These are phyloP conservation scores for Hartigia nigra DNA, from an alignment of 2,888 invertebrate species.

Conservation along the genomic window DNA sequence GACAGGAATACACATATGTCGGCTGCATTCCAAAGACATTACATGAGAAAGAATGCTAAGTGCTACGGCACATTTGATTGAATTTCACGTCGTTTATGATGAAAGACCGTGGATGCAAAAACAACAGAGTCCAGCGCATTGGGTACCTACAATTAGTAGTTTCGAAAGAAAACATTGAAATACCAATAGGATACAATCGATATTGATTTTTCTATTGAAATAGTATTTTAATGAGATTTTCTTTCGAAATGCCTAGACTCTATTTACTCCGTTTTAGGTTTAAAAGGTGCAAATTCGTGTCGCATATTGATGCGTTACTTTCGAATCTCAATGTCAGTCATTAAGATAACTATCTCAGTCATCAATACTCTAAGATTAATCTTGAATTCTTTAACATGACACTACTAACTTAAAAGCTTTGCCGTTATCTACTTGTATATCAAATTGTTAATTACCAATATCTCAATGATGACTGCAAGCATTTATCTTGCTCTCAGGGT, in stretches of 20 bases:
- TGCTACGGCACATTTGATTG: not conserved
- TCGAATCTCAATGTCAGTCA: not conserved
- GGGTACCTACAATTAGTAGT: not conserved
- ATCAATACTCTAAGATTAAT: not conserved
- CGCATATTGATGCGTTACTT: not conserved
- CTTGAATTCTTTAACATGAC: not conserved
- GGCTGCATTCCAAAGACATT: not conserved
- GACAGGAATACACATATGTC: not conserved
- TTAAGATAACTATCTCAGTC: not conserved
- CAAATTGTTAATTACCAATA: not conserved
- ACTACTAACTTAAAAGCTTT: not conserved
- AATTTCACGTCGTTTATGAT: not conserved
- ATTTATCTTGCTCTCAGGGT: not conserved
- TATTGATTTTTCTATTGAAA: not conserved
- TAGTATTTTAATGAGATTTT: not conserved
- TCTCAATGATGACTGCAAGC: not conserved
- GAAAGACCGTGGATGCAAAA: not conserved
- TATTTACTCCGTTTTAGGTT: not conserved
- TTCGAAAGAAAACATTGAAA: not conserved
- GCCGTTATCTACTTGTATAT: not conserved
- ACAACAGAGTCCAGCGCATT: not conserved
- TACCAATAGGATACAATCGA: not conserved
- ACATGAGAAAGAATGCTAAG: not conserved
- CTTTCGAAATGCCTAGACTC: not conserved
- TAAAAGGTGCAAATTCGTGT: not conserved